Conservation (phyloP, 2,888 invertebrate genomes). For the Microctonus brassicae region DNA sequence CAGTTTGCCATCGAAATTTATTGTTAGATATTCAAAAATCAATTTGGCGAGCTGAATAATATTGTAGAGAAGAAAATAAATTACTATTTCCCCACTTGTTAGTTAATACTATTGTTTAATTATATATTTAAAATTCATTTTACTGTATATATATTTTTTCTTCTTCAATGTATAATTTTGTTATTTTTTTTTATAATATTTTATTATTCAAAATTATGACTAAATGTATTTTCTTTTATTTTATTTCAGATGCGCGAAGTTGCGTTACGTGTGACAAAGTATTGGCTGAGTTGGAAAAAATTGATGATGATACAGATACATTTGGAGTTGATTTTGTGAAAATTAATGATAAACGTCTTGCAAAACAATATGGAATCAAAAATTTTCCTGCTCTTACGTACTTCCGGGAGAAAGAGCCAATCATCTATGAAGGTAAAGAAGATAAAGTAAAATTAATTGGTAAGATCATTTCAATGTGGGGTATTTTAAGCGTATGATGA, state of each 20-base stretch:
- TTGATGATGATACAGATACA: slow-evolving; percentile 94
- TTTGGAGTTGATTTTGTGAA: slow-evolving; percentile 96
- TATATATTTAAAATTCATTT: neutral
- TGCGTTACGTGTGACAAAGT: slow-evolving; percentile 93
- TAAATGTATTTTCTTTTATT: neutral
- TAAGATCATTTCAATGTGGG: neutral
- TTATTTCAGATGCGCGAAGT: slow-evolving; percentile 85
- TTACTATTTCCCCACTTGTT: neutral
- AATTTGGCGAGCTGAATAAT: neutral
- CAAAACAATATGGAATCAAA: slow-evolving; percentile 96
- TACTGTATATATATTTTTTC: neutral
- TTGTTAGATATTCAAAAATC: neutral
- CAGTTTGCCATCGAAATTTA: slow-evolving; percentile 3
- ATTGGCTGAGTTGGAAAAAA: slow-evolving; percentile 91
- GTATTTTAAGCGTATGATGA: neutral
- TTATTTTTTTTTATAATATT: neutral
- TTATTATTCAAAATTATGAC: neutral
- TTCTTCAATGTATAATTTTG: neutral
- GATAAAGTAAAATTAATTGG: neutral
- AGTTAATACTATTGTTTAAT: neutral
- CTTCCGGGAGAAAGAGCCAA: slow-evolving; percentile 96
- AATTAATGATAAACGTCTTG: slow-evolving; percentile 95
- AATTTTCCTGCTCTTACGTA: slow-evolving; percentile 97
- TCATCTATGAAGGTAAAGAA: slow-evolving; percentile 92
- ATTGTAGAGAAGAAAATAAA: neutral